Evolutionary conservation across 2,797 vertebrate genomes (phyloP), one percentile per base, ranked within the genome.

Genomic region (Thunnus albacares): DNA sequence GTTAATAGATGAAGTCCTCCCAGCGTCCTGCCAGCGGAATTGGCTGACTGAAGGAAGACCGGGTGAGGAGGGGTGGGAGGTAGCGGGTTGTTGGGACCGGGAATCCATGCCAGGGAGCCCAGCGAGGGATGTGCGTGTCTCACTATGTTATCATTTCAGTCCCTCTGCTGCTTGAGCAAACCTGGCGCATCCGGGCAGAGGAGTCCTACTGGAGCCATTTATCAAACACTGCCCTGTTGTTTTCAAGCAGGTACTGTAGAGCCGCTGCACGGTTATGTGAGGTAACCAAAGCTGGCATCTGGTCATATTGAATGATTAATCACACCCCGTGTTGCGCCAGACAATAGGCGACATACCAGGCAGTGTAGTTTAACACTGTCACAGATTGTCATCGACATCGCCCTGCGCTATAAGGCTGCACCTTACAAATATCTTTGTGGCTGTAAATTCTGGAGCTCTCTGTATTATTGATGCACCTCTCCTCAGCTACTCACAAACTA

Each of bases 311-410:
- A 75, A 71, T 79, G 87, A 90, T 80, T 75, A 55, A 84, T 87
- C 66, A 14, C 78, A 68, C 0, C 58, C 61, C 20, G 78, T 28
- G 81, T 75, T 65, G 61, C 77, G 71, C 74, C 81, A 88, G 75
- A 86, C 80, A 77, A 73, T 79, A 69, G 67, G 79, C 64, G 56
- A 74, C 61, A 59, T 18, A 64, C 3, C 71, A 74, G 80, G 59
- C 76, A 67, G 55, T 53, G 76, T 70, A 84, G 81, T 88, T 88
- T 73, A 86, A 88, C 80, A 75, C 77, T 80, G 90, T 81, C 87
- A 87, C 75, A 64, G 57, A 70, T 5, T 85, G 87, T 82, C 89
- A 81, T 14, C 82, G 89, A 72, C 86, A 82, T 91, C 87, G 79
- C 84, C 85, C 77, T 77, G 87, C 81, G 77, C 84, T 66, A 53